Percentiles rank a stretch among this genome's conserved stretches.
phyloP scores from a whole-genome alignment of 92 coral and sea anemone species.

The Phenganax stokvisi region DNA sequence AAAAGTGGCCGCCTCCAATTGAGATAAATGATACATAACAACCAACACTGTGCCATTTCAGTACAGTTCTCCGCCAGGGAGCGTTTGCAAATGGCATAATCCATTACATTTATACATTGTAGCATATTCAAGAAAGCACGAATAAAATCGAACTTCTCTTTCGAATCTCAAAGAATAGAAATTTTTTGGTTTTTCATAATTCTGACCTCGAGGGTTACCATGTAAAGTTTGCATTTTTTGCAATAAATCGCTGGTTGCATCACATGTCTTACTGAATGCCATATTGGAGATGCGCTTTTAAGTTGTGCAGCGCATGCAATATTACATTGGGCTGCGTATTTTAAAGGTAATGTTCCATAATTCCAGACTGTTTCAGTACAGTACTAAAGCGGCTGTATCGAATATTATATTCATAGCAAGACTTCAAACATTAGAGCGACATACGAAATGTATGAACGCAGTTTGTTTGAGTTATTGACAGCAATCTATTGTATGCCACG shows the following conservation, averaged over 20 bases:
- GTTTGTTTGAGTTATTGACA: not conserved
- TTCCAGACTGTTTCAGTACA: not conserved
- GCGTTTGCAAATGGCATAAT: slow-evolving; percentile 14
- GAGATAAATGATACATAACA: not conserved
- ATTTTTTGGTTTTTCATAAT: too few relatives aligned
- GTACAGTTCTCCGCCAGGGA: slow-evolving; percentile 17
- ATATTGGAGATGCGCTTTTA: too few relatives aligned
- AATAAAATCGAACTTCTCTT: not conserved
- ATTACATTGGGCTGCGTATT: not conserved
- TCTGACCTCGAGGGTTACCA: too few relatives aligned
- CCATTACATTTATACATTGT: not conserved
- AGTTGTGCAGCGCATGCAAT: not conserved
- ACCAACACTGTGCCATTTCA: not conserved
- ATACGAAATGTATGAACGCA: not conserved
- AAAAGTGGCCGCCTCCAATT: slow-evolving; percentile 12
- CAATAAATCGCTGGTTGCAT: too few relatives aligned
- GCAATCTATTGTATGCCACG: not conserved
- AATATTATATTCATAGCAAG: not conserved
- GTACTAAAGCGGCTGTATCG: not conserved
- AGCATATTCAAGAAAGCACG: not conserved
- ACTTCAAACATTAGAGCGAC: not conserved
- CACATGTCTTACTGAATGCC: too few relatives aligned
- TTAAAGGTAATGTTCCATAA: not conserved
- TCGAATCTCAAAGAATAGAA: too few relatives aligned
- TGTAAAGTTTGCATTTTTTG: too few relatives aligned